phyloP scores from a whole-genome alignment of 2,797 vertebrate species.

The Phoeniculus purpureus region DNA sequence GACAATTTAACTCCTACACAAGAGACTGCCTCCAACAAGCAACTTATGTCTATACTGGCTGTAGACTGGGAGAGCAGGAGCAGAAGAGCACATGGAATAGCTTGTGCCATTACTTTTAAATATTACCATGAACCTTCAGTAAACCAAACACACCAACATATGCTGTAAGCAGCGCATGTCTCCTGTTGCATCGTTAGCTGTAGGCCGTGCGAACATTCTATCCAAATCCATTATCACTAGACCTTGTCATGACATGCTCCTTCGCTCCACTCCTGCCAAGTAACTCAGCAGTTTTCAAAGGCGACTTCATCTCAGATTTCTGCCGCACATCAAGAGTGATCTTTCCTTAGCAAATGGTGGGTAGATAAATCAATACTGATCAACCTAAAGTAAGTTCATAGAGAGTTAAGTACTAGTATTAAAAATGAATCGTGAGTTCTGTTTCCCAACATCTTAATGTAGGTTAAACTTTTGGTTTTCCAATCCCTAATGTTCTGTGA shows the following conservation, averaged over 20 bases:
- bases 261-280: neutral
- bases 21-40: neutral
- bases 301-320: neutral
- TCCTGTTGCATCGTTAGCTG: neutral
- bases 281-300: neutral
- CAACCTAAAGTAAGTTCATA: neutral
- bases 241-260: neutral
- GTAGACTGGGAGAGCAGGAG: neutral
- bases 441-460: neutral
- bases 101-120: slow-evolving; percentile 16
- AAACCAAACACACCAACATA: neutral
- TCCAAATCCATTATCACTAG: neutral
- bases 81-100: neutral
- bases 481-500: neutral
- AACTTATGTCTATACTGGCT: neutral
- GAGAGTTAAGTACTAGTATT: neutral
- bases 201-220: neutral
- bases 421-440: neutral
- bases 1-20: neutral
- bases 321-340: neutral
- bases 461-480: neutral
- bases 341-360: neutral
- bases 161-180: neutral
- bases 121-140: neutral
- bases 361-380: neutral